Base-by-base conservation (phyloP, 2,888 invertebrate genomes). In the Andricus curvator region DNA sequence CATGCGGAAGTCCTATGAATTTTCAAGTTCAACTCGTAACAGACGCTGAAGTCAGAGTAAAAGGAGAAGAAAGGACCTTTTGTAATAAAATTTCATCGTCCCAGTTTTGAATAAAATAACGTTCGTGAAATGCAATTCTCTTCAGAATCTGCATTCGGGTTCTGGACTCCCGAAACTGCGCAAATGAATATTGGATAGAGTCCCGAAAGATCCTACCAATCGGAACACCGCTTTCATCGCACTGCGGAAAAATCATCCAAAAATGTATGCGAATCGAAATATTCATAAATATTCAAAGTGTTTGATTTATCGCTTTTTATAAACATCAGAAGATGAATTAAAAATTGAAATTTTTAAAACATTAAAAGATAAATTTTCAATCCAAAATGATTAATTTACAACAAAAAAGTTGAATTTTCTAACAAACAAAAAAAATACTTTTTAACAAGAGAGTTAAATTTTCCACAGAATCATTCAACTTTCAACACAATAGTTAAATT, bases 11-110 rank as follows among this genome's bases (percentile, higher is more conserved):
- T 74, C 33, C 74, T 29, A 56, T 74, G 56, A 29, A 51, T 74
- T 51, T 74, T 74, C 51, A 74, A 74, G 74, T 51, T 74, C 74
- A 74, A 74, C 25, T 74, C n/a, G 20, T 51, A 74, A 74, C 48
- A 68, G 44, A 22, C 25, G 22, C 13, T 68, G 67, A 41, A 74
- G 29, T 25, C n/a, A 20, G 13, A 51, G 20, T 56, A n/a, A 70
- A 51, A n/a, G 48, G 51, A 51, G 20, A 74, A 29, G 20, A 56
- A 51, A 56, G n/a, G 20, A n/a, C 29, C 8, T 56, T 74, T 33
- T 56, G 56, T 74, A 74, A 56, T 74, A 74, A 74, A 20, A 74
- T 74, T 74, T 70, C 51, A 37, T 74, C 74, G n/a, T 56, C 11
- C 13, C n/a, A 29, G 70, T 56, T 74, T 74, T 74, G 51, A 56